A percentile compares a stretch with the other conserved stretches of the same genome.
Conservation (phyloP, 2,113 vertebrate species). For the Marcusenius ussheri region DNA sequence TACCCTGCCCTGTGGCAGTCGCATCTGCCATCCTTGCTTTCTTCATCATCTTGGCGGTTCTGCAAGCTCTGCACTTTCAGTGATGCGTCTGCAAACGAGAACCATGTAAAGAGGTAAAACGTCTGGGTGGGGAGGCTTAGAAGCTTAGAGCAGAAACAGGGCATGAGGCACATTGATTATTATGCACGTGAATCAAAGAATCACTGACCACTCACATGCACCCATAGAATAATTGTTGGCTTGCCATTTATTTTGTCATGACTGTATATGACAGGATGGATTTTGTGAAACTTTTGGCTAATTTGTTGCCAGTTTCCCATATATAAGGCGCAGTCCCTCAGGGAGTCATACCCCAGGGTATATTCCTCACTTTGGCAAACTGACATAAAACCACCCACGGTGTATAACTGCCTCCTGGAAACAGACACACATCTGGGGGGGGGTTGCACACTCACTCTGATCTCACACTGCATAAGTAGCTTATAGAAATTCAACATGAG, state of each 20-base stretch:
- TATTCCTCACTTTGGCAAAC: not conserved
- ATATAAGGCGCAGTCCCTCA: not conserved
- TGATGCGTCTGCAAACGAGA: conserved; percentile 18
- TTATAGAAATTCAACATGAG: not conserved
- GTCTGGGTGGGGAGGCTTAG: not conserved
- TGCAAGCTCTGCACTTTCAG: conserved; percentile 22
- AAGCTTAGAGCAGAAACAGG: not conserved
- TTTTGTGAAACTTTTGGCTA: not conserved
- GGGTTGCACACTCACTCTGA: not conserved
- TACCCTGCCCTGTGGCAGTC: conserved; percentile 62
- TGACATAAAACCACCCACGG: not conserved
- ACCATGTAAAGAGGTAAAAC: not conserved
- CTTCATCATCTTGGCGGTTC: conserved; percentile 49
- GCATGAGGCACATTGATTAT: not conserved
- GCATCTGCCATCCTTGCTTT: conserved; percentile 55
- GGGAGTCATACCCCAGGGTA: not conserved
- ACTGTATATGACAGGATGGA: not conserved
- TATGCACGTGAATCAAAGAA: not conserved
- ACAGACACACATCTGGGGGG: not conserved
- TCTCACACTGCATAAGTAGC: not conserved
- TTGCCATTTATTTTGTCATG: not conserved
- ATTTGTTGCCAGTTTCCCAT: not conserved
- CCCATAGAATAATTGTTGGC: not conserved
- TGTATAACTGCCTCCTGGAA: not conserved
- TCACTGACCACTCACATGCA: not conserved